phyloP scores from a whole-genome alignment of 92 coral and sea anemone species.

The Bergia puertoricense region DNA sequence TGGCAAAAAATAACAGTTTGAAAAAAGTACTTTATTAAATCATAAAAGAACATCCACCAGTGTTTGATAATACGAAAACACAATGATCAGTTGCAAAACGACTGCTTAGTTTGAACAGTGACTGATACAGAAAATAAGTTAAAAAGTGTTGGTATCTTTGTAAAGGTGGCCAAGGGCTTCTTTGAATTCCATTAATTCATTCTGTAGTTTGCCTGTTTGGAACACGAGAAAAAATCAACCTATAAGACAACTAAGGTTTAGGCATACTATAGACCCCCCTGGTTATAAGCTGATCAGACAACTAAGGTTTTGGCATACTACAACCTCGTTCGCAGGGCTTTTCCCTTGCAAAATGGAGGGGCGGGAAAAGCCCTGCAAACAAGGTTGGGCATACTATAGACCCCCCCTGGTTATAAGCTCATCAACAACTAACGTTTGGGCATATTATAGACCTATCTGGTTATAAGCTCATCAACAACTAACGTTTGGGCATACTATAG shows the following conservation, averaged over 20 bases:
- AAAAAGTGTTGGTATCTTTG: slow-evolving; percentile 58
- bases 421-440: no score
- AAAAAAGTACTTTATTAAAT: not conserved
- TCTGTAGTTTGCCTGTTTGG: slow-evolving; percentile 79
- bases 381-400: no score
- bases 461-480: no score
- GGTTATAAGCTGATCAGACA: not conserved
- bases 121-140: not conserved
- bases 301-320: no score
- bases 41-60: no score
- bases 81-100: not conserved
- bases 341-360: no score
- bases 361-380: no score
- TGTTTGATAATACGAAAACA: no score
- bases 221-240: not conserved
- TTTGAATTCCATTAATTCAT: slow-evolving; percentile 90
- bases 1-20: no score
- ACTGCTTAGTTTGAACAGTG: not conserved
- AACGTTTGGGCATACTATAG: no score
- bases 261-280: not conserved
- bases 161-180: slow-evolving; percentile 87
- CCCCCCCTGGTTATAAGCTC: no score
- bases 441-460: no score
- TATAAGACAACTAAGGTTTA: not conserved
- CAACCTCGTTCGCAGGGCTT: not conserved